A percentile compares a stretch with the other conserved stretches of the same genome.
phyloP scores from a whole-genome alignment of 2,888 invertebrate genomes.

The Himalopsyche anomala region DNA sequence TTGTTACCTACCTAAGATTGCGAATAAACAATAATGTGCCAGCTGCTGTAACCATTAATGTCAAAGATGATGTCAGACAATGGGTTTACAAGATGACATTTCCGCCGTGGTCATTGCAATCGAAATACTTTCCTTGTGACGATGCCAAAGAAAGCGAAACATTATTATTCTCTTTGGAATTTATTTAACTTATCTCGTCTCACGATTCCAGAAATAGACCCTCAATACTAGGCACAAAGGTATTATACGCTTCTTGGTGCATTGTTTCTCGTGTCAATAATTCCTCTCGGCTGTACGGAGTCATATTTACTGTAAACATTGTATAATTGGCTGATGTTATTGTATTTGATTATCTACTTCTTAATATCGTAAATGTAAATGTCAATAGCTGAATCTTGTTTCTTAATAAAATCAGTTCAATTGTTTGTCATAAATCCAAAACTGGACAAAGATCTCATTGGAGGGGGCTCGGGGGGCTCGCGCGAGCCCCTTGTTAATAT shows the following conservation, averaged over 20 bases:
- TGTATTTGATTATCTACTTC: no score
- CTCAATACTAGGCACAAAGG: not conserved
- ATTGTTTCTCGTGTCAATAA: not conserved
- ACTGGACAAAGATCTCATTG: no score
- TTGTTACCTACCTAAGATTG: no score
- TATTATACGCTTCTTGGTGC: constrained; percentile 23
- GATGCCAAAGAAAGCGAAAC: constrained; percentile 38
- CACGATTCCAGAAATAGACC: constrained; percentile 32
- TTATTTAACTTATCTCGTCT: constrained; percentile 22
- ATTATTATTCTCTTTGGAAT: constrained; percentile 40
- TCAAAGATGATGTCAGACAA: not conserved
- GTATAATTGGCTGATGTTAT: no score
- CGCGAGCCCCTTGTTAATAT: no score
- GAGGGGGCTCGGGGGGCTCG: no score
- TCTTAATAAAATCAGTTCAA: no score
- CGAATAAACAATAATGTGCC: not conserved
- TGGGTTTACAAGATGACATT: not conserved
- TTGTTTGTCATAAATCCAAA: no score
- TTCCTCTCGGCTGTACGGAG: no score
- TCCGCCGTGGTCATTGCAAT: constrained; percentile 28
- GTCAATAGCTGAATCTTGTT: no score
- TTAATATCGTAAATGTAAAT: no score
- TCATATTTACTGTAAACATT: no score
- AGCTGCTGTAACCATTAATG: constrained; percentile 1
- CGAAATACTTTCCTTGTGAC: constrained; percentile 35